phyloP scores from a whole-genome alignment of 2,797 vertebrate species.

The Diplodus sargus region DNA sequence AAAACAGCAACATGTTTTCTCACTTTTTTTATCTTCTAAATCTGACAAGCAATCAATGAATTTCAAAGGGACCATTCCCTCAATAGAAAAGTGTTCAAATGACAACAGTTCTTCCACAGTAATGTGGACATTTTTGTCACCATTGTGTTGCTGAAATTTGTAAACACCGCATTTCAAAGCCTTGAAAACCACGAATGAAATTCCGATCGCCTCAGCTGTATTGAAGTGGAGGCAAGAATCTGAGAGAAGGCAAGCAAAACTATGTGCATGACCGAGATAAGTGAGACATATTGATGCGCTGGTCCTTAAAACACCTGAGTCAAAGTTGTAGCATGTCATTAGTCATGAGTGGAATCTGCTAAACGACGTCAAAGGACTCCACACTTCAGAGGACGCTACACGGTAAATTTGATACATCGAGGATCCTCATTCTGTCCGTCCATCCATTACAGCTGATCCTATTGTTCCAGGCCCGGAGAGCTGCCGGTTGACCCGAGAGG shows the following conservation, averaged over 20 bases:
- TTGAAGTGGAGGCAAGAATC: constrained; percentile 10
- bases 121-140: not conserved
- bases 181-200: constrained; percentile 6
- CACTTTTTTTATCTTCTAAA: too few relatives aligned
- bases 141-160: constrained; percentile 16
- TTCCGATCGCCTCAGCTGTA: constrained; percentile 8
- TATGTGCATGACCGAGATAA: not conserved
- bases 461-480: constrained; percentile 76
- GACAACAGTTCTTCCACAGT: constrained; percentile 11
- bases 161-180: not conserved
- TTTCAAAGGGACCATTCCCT: not conserved
- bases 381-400: constrained; percentile 30
- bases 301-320: not conserved
- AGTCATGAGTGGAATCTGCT: constrained; percentile 5
- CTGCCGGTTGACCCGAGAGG: constrained; percentile 72
- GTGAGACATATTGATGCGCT: not conserved
- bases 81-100: not conserved
- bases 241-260: constrained; percentile 41
- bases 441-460: constrained; percentile 75
- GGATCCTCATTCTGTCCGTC: constrained; percentile 60
- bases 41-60: not conserved
- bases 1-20: too few relatives aligned
- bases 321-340: not conserved
- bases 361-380: constrained; percentile 18
- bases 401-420: constrained; percentile 53